A percentile compares a stretch with the other conserved stretches of the same genome.
Conservation (phyloP, 2,113 vertebrate species). For the Triplophysa siluroides region DNA sequence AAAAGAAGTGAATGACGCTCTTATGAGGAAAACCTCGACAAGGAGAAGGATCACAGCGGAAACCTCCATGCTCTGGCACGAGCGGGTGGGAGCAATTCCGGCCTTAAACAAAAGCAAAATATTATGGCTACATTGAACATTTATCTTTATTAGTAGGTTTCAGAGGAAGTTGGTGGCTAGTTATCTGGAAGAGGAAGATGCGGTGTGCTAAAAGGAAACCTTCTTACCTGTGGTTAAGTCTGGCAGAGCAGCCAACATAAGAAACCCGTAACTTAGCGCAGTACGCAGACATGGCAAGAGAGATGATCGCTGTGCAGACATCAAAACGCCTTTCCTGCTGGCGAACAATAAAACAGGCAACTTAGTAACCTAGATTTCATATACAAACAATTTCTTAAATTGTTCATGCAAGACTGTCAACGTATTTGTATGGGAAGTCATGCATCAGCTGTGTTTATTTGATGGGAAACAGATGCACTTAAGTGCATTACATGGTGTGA, state of each 20-base stretch:
- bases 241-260: slow-evolving; percentile 63
- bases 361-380: background rate
- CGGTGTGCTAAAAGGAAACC: background rate
- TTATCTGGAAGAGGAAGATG: slow-evolving; percentile 6
- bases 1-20: slow-evolving; percentile 69
- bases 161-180: background rate
- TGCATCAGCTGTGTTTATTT: background rate
- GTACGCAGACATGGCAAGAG: slow-evolving; percentile 60
- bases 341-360: slow-evolving; percentile 22
- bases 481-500: background rate
- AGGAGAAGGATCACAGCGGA: slow-evolving; percentile 72
- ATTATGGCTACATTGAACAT: background rate
- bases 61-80: slow-evolving; percentile 70
- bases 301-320: slow-evolving; percentile 63
- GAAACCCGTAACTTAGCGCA: slow-evolving; percentile 60
- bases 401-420: background rate
- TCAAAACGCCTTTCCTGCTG: slow-evolving; percentile 64
- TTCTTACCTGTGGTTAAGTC: slow-evolving; percentile 65
- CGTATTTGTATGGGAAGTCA: too few species aligned
- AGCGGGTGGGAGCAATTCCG: slow-evolving; percentile 72
- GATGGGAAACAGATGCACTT: background rate
- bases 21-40: slow-evolving; percentile 69
- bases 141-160: background rate
- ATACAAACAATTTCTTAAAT: background rate
- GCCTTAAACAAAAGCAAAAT: slow-evolving; percentile 54